A percentile compares a stretch with the other conserved stretches of the same genome.
phyloP scores from a whole-genome alignment of 2,113 vertebrate genomes.

The Crotalus helleri region DNA sequence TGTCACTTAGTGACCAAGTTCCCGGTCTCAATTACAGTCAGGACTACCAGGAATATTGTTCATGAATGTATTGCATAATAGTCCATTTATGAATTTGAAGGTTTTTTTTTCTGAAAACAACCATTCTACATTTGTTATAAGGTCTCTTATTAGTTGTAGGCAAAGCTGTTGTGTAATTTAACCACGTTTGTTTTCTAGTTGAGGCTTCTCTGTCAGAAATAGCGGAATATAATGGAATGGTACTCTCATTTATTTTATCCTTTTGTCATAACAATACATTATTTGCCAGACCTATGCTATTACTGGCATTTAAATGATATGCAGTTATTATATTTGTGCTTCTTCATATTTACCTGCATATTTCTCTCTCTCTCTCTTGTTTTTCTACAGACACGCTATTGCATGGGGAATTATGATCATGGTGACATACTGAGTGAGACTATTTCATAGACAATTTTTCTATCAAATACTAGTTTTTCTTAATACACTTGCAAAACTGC shows the following conservation, averaged over 20 bases:
- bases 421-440: conserved; percentile 55
- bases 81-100: not conserved
- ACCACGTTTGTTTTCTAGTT: not conserved
- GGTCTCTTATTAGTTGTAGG: not conserved
- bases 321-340: not conserved
- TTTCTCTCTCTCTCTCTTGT: not conserved
- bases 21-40: not conserved
- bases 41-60: not conserved
- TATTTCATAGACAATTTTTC: conserved; percentile 73
- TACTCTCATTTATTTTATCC: not conserved
- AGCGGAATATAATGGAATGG: not conserved
- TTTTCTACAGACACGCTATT: conserved; percentile 62
- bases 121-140: not conserved
- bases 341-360: not conserved
- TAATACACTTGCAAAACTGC: conserved; percentile 73
- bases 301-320: not conserved
- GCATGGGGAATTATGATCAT: conserved; percentile 76
- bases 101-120: not conserved
- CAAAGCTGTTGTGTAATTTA: not conserved
- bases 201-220: not conserved
- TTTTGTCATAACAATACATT: not conserved
- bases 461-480: conserved; percentile 69
- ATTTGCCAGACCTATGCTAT: too few species aligned
- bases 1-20: not conserved
- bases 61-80: not conserved